Evolutionary conservation across 2,797 vertebrate species (phyloP).

Genomic region (Enteromius fasciolatus): DNA sequence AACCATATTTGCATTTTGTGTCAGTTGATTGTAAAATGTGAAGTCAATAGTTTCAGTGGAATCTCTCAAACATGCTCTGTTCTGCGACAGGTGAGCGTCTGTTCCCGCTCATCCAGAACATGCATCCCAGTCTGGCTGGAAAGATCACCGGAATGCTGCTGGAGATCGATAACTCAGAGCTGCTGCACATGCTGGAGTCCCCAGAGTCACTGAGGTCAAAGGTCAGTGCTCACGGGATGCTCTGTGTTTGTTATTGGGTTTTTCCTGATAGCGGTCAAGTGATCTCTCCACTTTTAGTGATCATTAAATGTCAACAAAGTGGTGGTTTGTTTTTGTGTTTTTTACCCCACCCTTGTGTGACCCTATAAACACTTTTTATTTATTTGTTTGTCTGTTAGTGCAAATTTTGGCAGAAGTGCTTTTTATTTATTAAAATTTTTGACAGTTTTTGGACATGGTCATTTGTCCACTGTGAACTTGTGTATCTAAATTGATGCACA

Average conservation of each 20-base stretch:
- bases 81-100: slow-evolving; percentile 87
- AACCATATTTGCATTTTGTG: not conserved
- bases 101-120: slow-evolving; percentile 96
- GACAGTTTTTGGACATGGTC: no score
- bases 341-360: no score
- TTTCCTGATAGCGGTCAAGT: not conserved
- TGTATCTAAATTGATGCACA: not conserved
- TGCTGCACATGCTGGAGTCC: slow-evolving; percentile 98
- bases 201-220: slow-evolving; percentile 98
- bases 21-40: not conserved
- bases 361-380: no score
- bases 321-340: no score
- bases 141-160: slow-evolving; percentile 98
- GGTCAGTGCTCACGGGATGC: slow-evolving; percentile 69
- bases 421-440: no score
- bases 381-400: no score
- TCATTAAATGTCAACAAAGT: not conserved
- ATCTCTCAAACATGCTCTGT: not conserved
- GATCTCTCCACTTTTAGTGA: not conserved
- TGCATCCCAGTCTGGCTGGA: slow-evolving; percentile 94
- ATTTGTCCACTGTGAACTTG: no score
- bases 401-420: no score
- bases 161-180: slow-evolving; percentile 98
- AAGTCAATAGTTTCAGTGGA: not conserved
- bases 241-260: not conserved